Evolutionary conservation across 2,113 vertebrate genomes (phyloP), one percentile per base, ranked within the genome.

Genomic region (Trinectes maculatus): DNA sequence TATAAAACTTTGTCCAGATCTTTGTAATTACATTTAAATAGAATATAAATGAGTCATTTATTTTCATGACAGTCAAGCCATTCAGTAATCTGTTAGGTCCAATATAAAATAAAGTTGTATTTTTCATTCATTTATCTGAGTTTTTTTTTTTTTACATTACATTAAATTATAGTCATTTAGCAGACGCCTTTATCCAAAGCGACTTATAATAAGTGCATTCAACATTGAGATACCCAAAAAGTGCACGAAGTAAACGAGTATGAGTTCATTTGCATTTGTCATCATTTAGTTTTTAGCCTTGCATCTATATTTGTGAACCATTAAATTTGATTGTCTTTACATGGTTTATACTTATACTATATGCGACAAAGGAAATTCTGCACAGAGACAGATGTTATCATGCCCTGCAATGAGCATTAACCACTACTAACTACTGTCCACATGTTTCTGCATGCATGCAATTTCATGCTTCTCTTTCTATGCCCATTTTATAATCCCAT

Each of bases 391-490:
- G 37, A 65, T 72, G 31, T 40, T 64, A 65, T 69, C 39, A 1
- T 37, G 12, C 37, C 16, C 8, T 16, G 36, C 24, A 34, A 42
- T 47, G 16, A 31, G n/a, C 25, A 16, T 36, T 36, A 42, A 43
- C 33, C 39, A 71, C 62, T 52, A 16, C 29, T 36, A 42, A 43
- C 33, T 44, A 71, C 62, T 52, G 22, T 65, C 46, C 58, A 19
- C 36, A 65, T 73, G 71, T 31, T 22, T 43, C 31, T 63, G 56
- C 25, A 48, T 72, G 0, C 42, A n/a, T 34, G 7, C 37, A 40
- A 53, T 65, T 53, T 56, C 44, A 55, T 55, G 19, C 47, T 55
- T 59, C 4, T 71, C 47, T 69, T 34, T 26, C 18, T 67, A 55
- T 18, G 51, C 22, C 33, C 2, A 47, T 22, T 18, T 24, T 46